Evolutionary conservation across 2,113 vertebrate species (phyloP).

Genomic region (Bubo scandiacus): DNA sequence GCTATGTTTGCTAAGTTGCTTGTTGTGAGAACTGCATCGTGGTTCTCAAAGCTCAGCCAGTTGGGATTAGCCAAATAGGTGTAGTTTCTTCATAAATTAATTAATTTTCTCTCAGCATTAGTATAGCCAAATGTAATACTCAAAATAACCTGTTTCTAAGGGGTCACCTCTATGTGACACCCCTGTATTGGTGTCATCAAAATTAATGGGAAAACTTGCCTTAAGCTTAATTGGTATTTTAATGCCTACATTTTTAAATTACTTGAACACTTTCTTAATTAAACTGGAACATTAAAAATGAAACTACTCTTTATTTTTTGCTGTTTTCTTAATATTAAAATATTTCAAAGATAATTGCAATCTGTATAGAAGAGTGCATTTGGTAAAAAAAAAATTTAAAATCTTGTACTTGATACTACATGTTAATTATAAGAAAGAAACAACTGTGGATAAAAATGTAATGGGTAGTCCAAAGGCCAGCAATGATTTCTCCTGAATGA

Average conservation of each 20-base stretch:
- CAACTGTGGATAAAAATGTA: neutral
- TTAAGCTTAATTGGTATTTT: slow-evolving; percentile 66
- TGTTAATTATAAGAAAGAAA: slow-evolving; percentile 66
- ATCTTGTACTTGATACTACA: neutral
- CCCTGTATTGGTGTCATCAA: slow-evolving; percentile 24
- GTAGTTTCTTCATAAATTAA: neutral
- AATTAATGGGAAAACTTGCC: slow-evolving; percentile 66
- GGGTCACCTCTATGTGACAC: slow-evolving; percentile 50
- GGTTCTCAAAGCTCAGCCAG: neutral
- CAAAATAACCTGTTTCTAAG: slow-evolving; percentile 19
- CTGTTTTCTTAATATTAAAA: slow-evolving; percentile 57
- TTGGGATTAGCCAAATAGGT: neutral
- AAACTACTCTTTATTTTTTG: slow-evolving; percentile 34
- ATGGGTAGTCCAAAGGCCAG: slow-evolving; percentile 36
- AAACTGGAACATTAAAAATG: slow-evolving; percentile 62
- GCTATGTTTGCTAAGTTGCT: neutral
- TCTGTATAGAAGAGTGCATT: slow-evolving; percentile 23
- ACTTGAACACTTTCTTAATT: slow-evolving; percentile 66
- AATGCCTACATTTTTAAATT: slow-evolving; percentile 63
- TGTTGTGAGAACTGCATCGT: neutral
- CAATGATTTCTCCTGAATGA: slow-evolving; percentile 16
- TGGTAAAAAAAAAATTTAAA: neutral
- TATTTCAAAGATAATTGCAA: slow-evolving; percentile 66
- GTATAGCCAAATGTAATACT: neutral
- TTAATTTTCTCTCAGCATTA: neutral